These are phyloP conservation scores for Gobiocypris rarus DNA, from an alignment of 2,113 vertebrate species.

Conservation along the genomic window DNA sequence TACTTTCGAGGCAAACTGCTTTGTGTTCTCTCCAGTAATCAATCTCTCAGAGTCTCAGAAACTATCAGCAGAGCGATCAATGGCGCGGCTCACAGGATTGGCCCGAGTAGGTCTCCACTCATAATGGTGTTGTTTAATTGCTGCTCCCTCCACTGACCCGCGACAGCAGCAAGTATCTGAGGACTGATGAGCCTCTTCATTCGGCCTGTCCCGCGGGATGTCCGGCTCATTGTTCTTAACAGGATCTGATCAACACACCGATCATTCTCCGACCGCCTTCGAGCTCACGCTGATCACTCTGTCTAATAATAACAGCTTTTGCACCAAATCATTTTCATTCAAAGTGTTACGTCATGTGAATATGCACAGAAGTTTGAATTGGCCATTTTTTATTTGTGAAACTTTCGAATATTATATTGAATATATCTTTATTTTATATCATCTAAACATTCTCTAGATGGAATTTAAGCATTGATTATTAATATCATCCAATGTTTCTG, in stretches of 20 bases:
- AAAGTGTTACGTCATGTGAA: neutral
- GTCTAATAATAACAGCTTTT: neutral
- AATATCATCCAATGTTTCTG: no score
- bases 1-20: neutral
- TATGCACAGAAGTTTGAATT: neutral
- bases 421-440: no score
- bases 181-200: slow-evolving; percentile 69
- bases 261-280: slow-evolving; percentile 41
- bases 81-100: neutral
- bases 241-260: slow-evolving; percentile 56
- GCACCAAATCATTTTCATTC: neutral
- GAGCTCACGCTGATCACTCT: neutral
- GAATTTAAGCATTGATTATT: no score
- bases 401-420: no score
- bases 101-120: slow-evolving; percentile 28
- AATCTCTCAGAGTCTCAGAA: neutral
- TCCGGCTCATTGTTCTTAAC: slow-evolving; percentile 63
- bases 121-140: slow-evolving; percentile 52
- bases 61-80: neutral
- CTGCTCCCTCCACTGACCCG: slow-evolving; percentile 11
- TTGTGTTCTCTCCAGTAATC: neutral
- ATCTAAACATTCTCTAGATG: no score
- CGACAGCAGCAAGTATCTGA: slow-evolving; percentile 63
- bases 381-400: no score
- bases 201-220: slow-evolving; percentile 51